Percentiles rank a stretch among this genome's conserved stretches.
phyloP scores from a whole-genome alignment of 2,888 invertebrate species.

The Rosalia funebris region DNA sequence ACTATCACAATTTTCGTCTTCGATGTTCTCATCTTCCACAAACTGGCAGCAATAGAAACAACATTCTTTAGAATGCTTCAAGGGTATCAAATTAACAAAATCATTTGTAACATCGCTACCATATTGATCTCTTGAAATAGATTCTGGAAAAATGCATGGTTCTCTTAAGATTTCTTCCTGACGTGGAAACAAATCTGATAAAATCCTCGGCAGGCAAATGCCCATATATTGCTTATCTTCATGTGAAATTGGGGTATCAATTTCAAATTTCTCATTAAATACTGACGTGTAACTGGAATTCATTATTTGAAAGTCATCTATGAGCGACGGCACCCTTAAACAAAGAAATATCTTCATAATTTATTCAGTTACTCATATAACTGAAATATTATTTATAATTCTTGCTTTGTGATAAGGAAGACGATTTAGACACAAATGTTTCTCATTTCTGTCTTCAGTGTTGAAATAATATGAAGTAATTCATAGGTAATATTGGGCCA shows the following conservation, averaged over 20 bases:
- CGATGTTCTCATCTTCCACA: constrained; percentile 17
- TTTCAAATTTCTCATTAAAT: constrained; percentile 56
- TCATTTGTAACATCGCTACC: not conserved
- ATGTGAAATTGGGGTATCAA: constrained; percentile 42
- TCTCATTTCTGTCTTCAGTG: too few species aligned
- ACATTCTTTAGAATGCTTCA: constrained; percentile 40
- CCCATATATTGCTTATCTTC: constrained; percentile 72
- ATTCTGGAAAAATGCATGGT: constrained; percentile 36
- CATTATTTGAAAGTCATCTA: constrained; percentile 40
- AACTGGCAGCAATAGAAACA: constrained; percentile 45
- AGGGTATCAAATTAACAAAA: constrained; percentile 21
- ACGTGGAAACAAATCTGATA: constrained; percentile 71
- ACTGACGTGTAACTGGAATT: constrained; percentile 54
- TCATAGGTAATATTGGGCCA: too few species aligned
- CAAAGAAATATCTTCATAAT: constrained; percentile 10
- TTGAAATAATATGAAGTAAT: too few species aligned
- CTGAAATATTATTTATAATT: too few species aligned
- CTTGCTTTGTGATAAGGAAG: too few species aligned
- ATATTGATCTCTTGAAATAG: not conserved
- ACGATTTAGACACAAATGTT: too few species aligned
- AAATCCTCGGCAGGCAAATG: constrained; percentile 76
- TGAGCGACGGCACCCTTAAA: constrained; percentile 40
- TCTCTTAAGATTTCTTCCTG: constrained; percentile 39
- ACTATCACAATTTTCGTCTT: constrained; percentile 36
- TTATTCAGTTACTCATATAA: too few species aligned